A percentile compares a stretch with the other conserved stretches of the same genome.
Evolutionary conservation across 2,797 vertebrate genomes (phyloP).

Genomic region (Aphelocoma californica): DNA sequence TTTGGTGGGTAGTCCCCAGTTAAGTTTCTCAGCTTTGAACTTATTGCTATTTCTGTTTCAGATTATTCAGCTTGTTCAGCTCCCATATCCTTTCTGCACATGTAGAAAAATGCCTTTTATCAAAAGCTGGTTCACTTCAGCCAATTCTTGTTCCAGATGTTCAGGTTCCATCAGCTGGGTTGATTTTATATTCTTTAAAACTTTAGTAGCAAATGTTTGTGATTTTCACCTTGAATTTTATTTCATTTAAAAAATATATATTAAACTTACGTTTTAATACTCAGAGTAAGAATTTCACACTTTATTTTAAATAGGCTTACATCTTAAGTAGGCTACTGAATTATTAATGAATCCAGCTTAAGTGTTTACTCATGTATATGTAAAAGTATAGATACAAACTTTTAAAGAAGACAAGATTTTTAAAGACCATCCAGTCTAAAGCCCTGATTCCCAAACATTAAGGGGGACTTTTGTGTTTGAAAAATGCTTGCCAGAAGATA

Average conservation of each 20-base stretch:
- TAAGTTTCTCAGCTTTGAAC: background rate
- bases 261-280: background rate
- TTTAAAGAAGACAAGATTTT: background rate
- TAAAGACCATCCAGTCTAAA: background rate
- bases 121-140: conserved; percentile 13
- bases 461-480: background rate
- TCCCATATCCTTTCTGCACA: conserved; percentile 32
- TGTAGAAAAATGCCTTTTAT: conserved; percentile 23
- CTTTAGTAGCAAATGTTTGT: background rate
- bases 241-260: background rate
- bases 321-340: background rate
- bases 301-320: background rate
- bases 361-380: background rate
- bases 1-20: background rate
- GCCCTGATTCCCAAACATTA: background rate
- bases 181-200: conserved; percentile 7
- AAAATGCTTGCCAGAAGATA: background rate
- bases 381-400: background rate
- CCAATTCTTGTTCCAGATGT: conserved; percentile 37
- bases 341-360: background rate
- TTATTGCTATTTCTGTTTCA: conserved; percentile 23
- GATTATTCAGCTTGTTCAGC: background rate
- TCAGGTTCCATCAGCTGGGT: background rate
- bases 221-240: background rate
- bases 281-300: background rate